Evolutionary conservation across 2,113 vertebrate species (phyloP), one percentile per base, ranked within the genome.

Genomic region (Plotosus lineatus): DNA sequence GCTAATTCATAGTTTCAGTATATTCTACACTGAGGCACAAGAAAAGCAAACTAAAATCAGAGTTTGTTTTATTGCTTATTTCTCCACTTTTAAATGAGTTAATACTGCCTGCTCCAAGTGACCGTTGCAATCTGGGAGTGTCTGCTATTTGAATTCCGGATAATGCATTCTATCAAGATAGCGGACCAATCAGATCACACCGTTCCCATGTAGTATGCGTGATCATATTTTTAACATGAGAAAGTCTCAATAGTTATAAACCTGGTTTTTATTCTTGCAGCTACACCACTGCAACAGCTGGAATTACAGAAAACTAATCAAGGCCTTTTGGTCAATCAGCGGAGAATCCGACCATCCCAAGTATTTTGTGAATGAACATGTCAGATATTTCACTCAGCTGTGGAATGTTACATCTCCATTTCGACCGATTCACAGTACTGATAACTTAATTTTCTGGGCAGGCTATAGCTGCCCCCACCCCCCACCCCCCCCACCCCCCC

Each of bases 371-470:
- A 69, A 14, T 46, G 40, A 66, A 66, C 9, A 6, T 42, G 3
- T 14, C 1, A 8, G 21, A 10, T 7, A 33, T 61, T 61, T 36
- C 60, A 44, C 65, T 44, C 9, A 17, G 17, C 61, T 79, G 65
- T 26, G 56, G 77, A 80, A 84, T 77, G 73, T 63, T 68, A 12
- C 11, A 50, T 0, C 19, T 55, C 61, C 14, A 14, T 63, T 33
- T 63, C 40, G 14, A 48, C 15, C 17, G 46, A 11, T 76, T 56
- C 48, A 74, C 68, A 42, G 46, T 65, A 76, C 63, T 12, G 56
- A 26, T 79, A 79, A 84, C 55, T 82, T 86, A 28, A 82, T 77
- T 84, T 84, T 71, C 82, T 75, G 33, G 31, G 68, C 48, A 78
- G 53, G 68, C 33, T 33, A 28, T 46, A 42, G 60, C 80, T 76